phyloP scores from a whole-genome alignment of 2,888 invertebrate species.

The Drosophila longiperda region DNA sequence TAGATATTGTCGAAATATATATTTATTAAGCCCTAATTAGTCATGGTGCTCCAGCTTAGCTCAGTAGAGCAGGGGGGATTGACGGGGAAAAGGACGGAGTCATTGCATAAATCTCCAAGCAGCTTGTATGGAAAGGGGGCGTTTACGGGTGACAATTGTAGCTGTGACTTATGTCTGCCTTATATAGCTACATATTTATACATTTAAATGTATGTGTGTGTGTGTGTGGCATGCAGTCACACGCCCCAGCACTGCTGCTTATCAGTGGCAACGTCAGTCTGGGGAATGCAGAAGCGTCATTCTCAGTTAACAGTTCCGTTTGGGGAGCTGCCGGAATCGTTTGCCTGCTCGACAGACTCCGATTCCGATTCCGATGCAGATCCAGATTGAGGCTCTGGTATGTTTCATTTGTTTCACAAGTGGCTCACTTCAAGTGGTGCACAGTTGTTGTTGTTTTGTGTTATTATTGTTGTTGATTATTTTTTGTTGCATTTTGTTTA shows the following conservation, averaged over 20 bases:
- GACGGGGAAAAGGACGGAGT: neutral
- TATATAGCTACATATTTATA: neutral
- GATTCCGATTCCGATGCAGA: neutral
- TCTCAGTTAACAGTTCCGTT: conserved; percentile 63
- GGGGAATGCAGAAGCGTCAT: conserved; percentile 23
- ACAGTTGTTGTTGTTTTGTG: conserved; percentile 12
- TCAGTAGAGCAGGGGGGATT: neutral
- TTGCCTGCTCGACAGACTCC: conserved; percentile 43
- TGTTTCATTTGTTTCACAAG: conserved; percentile 76
- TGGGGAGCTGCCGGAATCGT: conserved; percentile 65
- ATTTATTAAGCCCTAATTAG: conserved; percentile 67
- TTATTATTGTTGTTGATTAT: conserved; percentile 25
- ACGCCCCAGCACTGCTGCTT: conserved; percentile 45
- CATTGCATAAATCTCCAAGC: conserved; percentile 25
- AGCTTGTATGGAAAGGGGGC: conserved; percentile 30
- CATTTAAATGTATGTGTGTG: neutral
- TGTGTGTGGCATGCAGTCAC: conserved; percentile 16
- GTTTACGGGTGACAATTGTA: conserved; percentile 58
- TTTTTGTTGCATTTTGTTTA: conserved; percentile 70
- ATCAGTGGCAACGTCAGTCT: conserved; percentile 53
- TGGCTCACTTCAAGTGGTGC: conserved; percentile 62
- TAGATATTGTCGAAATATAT: conserved; percentile 25
- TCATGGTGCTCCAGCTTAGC: conserved; percentile 40
- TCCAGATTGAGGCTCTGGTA: conserved; percentile 46
- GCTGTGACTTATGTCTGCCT: conserved; percentile 15